A percentile compares a stretch with the other conserved stretches of the same genome.
Conservation (phyloP, 2,888 invertebrate genomes). For the Tenthredo distinguenda region DNA sequence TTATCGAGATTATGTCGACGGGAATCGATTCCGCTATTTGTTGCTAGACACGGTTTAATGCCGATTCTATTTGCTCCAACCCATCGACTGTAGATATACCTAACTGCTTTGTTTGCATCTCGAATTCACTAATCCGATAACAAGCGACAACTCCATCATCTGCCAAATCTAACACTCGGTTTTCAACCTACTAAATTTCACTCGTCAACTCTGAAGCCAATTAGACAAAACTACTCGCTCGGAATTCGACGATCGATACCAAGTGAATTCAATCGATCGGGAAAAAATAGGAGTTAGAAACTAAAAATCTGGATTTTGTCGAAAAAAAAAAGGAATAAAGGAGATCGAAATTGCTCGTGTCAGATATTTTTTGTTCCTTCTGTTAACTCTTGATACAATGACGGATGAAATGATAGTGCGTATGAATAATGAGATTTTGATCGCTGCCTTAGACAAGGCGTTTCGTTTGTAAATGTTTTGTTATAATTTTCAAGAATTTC, state of each 20-base stretch:
- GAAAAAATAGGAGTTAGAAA: neutral
- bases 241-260: neutral
- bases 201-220: neutral
- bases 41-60: neutral
- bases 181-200: conserved; percentile 15
- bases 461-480: neutral
- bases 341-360: neutral
- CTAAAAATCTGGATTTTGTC: neutral
- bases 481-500: neutral
- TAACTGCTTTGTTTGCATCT: conserved; percentile 20
- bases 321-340: neutral
- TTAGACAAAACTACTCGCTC: neutral
- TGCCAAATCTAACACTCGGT: neutral
- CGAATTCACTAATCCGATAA: conserved; percentile 29
- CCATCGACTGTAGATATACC: conserved; percentile 1
- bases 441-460: neutral
- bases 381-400: neutral
- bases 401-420: neutral
- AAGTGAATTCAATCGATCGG: neutral
- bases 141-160: conserved; percentile 11
- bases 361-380: neutral
- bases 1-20: neutral
- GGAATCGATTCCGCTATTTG: conserved; percentile 11
- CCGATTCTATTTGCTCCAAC: neutral
- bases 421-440: conserved; percentile 5